Evolutionary conservation across 2,888 invertebrate species (phyloP).

Genomic region (Lycia hirtaria): DNA sequence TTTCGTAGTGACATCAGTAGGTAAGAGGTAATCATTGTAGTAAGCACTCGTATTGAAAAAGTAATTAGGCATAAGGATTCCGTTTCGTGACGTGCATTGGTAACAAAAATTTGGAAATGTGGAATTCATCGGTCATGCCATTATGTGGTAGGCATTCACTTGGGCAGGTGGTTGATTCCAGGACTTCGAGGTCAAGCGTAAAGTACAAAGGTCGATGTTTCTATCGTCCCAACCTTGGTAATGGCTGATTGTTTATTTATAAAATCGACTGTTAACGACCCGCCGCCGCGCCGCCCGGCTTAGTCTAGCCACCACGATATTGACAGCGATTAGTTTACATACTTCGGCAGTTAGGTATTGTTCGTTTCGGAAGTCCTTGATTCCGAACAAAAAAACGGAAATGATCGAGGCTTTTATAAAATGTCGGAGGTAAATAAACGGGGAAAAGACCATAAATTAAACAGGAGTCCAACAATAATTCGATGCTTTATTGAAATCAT

Average conservation of each 20-base stretch:
- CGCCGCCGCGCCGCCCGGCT: neutral
- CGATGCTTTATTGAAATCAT: slow-evolving; percentile 8
- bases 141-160: slow-evolving; percentile 18
- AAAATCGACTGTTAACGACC: slow-evolving; percentile 25
- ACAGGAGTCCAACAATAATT: neutral
- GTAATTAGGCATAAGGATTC: slow-evolving; percentile 13
- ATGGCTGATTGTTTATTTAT: slow-evolving; percentile 36
- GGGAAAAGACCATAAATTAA: neutral
- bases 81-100: neutral
- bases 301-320: slow-evolving; percentile 24
- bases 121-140: slow-evolving; percentile 19
- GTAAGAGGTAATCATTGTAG: neutral
- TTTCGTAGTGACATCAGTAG: neutral
- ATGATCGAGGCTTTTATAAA: slow-evolving; percentile 12
- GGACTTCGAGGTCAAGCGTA: slow-evolving; percentile 40
- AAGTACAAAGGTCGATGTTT: slow-evolving; percentile 54
- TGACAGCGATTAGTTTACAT: slow-evolving; percentile 29
- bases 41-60: slow-evolving; percentile 23
- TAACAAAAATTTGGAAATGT: slow-evolving; percentile 15
- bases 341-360: neutral
- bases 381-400: slow-evolving; percentile 18
- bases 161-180: slow-evolving; percentile 25
- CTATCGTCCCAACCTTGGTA: slow-evolving; percentile 41
- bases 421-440: neutral
- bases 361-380: slow-evolving; percentile 14